These are phyloP conservation scores for Scylla paramamosain DNA, from an alignment of 1,140 invertebrate species.

Conservation along the genomic window DNA sequence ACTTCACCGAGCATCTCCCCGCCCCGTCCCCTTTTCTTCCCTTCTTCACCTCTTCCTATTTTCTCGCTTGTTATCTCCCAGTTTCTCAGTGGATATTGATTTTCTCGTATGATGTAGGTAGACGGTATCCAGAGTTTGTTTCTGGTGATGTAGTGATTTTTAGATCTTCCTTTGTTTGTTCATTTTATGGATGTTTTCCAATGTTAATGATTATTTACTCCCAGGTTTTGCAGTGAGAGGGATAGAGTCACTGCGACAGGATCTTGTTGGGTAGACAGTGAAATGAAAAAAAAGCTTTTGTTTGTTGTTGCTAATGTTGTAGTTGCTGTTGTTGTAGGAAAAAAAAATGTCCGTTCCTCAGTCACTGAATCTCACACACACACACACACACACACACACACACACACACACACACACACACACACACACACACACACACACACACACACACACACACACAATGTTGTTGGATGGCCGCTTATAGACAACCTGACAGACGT, in stretches of 20 bases:
- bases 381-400: conserved; percentile 7
- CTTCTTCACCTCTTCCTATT: conserved; percentile 27
- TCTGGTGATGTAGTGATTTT: conserved; percentile 22
- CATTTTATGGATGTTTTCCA: neutral
- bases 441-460: no score
- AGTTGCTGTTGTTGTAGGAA: neutral
- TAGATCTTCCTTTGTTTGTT: neutral
- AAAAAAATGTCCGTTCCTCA: neutral
- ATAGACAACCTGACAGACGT: no score
- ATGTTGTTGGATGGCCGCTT: no score
- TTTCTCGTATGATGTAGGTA: conserved; percentile 22
- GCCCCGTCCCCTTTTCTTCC: conserved; percentile 21
- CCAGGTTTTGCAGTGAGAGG: neutral
- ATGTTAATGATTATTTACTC: neutral
- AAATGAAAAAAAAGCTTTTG: neutral
- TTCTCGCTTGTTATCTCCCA: conserved; percentile 25
- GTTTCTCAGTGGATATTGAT: conserved; percentile 1
- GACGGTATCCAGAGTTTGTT: conserved; percentile 12
- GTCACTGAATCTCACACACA: neutral
- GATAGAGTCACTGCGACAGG: neutral
- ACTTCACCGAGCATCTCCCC: neutral
- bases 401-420: no score
- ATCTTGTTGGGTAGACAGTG: neutral
- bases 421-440: no score
- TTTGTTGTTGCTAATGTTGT: neutral